Base-by-base conservation (phyloP, 2,888 invertebrate genomes). In the Luffia ferchaultella region DNA sequence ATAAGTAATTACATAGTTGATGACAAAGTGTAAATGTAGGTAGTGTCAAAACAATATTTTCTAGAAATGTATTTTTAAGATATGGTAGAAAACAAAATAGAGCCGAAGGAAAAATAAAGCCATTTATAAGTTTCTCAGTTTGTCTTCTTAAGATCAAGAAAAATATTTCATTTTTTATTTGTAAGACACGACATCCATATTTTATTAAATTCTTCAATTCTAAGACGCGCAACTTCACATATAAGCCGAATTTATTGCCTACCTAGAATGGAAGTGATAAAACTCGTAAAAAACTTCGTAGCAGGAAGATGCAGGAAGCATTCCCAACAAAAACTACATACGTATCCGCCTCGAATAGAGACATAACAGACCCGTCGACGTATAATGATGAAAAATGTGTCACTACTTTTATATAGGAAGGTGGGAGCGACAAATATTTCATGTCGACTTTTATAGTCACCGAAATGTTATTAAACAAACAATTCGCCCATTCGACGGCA, bases 381-480 rank as follows among this genome's bases (percentile, higher is more conserved):
- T 65, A 64, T 67, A 66, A 68, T 67, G 62, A 64, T 59, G 63
- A 72, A 71, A 71, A 70, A 71, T 60, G 61, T 67, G 73, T 70
- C 63, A 67, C 67, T 72, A 70, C 67, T 69, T 70, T 76, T 73
- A 73, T 65, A 64, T 65, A 72, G 70, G 77, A 76, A 72, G 64
- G 67, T 56, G 16, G 58, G 56, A 60, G 69, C 64, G 62, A 62
- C 68, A 72, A 73, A 77, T 76, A 76, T 76, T 76, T 76, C 68
- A 75, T 69, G 60, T 60, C 67, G 73, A 77, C 76, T 71, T 77
- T 73, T 67, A 68, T 59, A 71, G 69, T 69, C 61, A 30, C 62
- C 69, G 68, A 70, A 76, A 80, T 80, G 79, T 83, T 83, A 78
- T 80, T 82, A 82, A 80, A 83, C 82, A 83, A 83, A 83, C 82